Percentiles rank a stretch among this genome's conserved stretches.
Evolutionary conservation across 2,888 invertebrate species (phyloP).

Genomic region (Phymatocera aterrima): DNA sequence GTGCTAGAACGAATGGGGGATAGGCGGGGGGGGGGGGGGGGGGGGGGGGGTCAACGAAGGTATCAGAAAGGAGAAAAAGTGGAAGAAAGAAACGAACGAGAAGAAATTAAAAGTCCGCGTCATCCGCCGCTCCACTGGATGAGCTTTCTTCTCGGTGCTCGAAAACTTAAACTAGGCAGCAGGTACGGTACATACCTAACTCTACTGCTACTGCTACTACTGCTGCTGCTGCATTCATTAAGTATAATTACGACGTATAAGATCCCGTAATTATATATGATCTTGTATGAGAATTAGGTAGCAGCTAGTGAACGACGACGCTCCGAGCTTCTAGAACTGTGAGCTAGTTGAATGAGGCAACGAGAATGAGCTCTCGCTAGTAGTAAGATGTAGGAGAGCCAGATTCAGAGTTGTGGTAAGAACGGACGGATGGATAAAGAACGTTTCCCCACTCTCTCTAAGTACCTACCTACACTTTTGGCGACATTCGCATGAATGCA

Average conservation of each 20-base stretch:
- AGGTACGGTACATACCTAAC: too few relatives aligned
- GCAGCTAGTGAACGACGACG: background rate
- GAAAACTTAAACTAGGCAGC: too few relatives aligned
- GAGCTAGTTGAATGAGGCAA: background rate
- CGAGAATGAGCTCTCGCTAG: background rate
- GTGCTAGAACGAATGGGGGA: too few relatives aligned
- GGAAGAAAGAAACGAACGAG: background rate
- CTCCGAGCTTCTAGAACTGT: slow-evolving; percentile 12
- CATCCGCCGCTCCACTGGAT: background rate
- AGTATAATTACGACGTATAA: too few relatives aligned
- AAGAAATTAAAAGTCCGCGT: background rate
- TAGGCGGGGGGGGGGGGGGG: too few relatives aligned
- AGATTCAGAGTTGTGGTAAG: too few relatives aligned
- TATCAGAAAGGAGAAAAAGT: too few relatives aligned
- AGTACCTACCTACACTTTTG: background rate
- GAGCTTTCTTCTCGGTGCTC: too few relatives aligned
- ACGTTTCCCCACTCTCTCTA: slow-evolving; percentile 14
- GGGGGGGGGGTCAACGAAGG: too few relatives aligned
- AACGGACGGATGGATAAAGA: background rate
- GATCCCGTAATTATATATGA: slow-evolving; percentile 33
- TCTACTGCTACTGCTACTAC: too few relatives aligned
- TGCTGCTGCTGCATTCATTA: slow-evolving; percentile 35
- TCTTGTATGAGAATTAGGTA: slow-evolving; percentile 8
- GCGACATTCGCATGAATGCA: slow-evolving; percentile 15
- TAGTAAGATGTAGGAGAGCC: background rate